Evolutionary conservation across 2,113 vertebrate species (phyloP), one percentile per base, ranked within the genome.

Genomic region (Daubentonia madagascariensis): DNA sequence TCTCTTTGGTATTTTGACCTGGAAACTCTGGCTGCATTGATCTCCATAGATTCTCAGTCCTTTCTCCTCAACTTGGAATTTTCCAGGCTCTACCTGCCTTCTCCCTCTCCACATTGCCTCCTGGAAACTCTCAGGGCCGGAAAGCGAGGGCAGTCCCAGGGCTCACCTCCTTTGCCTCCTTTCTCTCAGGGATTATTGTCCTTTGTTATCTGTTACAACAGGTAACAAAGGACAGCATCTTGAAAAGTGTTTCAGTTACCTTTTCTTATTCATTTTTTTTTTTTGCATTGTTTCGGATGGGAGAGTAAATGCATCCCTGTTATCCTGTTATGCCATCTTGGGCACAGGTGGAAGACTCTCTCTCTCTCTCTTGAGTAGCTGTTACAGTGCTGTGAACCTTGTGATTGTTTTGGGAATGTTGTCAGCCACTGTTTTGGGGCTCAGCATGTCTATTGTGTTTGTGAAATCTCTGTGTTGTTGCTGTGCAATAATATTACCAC

Each of bases 311-410:
- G 32, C 22, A 50, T 35, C 20, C 25, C n/a, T n/a, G n/a, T n/a
- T n/a, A n/a, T n/a, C 68, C 37, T 35, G 6, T 43, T 17, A 9
- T 37, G 59, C 28, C 13, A 2, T 17, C 17, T 45, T 16, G 37
- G 37, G 37, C 70, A 6, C 30, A 6, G 73, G 12, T 59, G 30
- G 30, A 45, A 8, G 28, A 9, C 18, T 3, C 6, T 23, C 8
- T 3, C 48, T 8, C 23, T 68, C 1, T 54, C 3, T 25, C 25
- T 0, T 20, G 17, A 14, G 5, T 5, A 8, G 54, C 65, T 11
- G 30, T 45, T 13, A 23, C 37, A 32, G 17, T 25, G 54, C 32
- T 23, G 22, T 16, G 40, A n/a, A 3, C 72, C 30, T 18, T 3
- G 8, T 22, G 32, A 9, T n/a, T 10, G 13, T 25, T 17, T 35